Evolutionary conservation across 2,113 vertebrate genomes (phyloP).

Genomic region (Etheostoma spectabile): DNA sequence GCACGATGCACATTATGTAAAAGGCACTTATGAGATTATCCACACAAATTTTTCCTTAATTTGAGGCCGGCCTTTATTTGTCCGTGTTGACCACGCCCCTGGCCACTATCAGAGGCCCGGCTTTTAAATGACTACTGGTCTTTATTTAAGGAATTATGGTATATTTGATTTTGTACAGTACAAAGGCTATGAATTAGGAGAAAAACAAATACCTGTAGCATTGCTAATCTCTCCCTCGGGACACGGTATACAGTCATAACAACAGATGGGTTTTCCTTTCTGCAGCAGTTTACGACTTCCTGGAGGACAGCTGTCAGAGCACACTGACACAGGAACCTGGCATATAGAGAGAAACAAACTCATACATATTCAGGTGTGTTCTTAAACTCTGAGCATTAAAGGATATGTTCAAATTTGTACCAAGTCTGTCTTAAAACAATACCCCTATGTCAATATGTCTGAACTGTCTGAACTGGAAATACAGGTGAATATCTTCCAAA

Average conservation of each 20-base stretch:
- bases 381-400: background rate
- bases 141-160: too few relatives aligned
- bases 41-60: too few relatives aligned
- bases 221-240: constrained; percentile 79
- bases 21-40: too few relatives aligned
- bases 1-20: too few relatives aligned
- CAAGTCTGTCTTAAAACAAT: background rate
- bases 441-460: background rate
- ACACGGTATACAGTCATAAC: too few relatives aligned
- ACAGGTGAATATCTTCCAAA: too few relatives aligned
- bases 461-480: background rate
- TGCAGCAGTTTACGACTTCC: constrained; percentile 76
- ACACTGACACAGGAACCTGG: constrained; percentile 67
- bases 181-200: background rate
- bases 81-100: too few relatives aligned
- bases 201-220: constrained; percentile 68
- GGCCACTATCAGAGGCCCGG: too few relatives aligned
- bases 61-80: too few relatives aligned
- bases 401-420: background rate
- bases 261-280: constrained; percentile 73
- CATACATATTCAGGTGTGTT: background rate
- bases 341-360: constrained; percentile 4
- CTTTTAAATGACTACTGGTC: too few relatives aligned
- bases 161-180: too few relatives aligned
- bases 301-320: constrained; percentile 73